Evolutionary conservation across 1,140 invertebrate genomes (phyloP).

Genomic region (Drosophila willistoni): DNA sequence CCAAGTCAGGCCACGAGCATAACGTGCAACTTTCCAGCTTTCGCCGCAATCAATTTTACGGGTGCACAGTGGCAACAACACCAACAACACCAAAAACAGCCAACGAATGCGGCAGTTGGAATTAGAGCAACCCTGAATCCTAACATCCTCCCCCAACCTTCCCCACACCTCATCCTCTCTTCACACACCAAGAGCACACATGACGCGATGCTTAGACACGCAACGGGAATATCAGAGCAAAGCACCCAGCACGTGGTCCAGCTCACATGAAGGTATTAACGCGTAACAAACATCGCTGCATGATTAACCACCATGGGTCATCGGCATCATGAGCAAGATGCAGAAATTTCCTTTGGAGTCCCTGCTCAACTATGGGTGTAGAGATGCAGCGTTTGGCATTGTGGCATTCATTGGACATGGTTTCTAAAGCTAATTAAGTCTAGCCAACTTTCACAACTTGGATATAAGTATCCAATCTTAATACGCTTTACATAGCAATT

Average conservation of each 20-base stretch:
- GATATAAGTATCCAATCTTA: not conserved
- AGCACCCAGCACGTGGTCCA: slow-evolving; percentile 76
- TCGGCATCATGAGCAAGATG: slow-evolving; percentile 28
- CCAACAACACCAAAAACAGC: slow-evolving; percentile 44
- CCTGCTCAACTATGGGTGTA: not conserved
- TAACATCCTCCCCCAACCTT: slow-evolving; percentile 31
- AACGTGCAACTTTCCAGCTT: slow-evolving; percentile 83
- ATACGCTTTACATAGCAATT: too few relatives aligned
- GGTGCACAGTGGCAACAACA: slow-evolving; percentile 68
- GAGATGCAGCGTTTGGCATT: not conserved
- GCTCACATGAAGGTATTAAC: slow-evolving; percentile 83
- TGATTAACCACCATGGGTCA: slow-evolving; percentile 76
- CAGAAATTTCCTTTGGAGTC: not conserved
- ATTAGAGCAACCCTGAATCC: slow-evolving; percentile 70
- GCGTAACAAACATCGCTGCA: slow-evolving; percentile 81
- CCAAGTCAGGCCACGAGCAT: slow-evolving; percentile 79
- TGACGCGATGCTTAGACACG: slow-evolving; percentile 63
- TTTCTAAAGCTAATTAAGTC: not conserved
- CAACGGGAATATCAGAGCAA: slow-evolving; percentile 33
- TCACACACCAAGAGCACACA: slow-evolving; percentile 22
- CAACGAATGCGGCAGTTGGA: slow-evolving; percentile 47
- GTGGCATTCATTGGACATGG: not conserved
- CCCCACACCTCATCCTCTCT: not conserved
- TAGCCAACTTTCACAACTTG: not conserved
- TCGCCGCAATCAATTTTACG: slow-evolving; percentile 82